Evolutionary conservation across 1,140 invertebrate genomes (phyloP).

Genomic region (Zaprionus davidi): DNA sequence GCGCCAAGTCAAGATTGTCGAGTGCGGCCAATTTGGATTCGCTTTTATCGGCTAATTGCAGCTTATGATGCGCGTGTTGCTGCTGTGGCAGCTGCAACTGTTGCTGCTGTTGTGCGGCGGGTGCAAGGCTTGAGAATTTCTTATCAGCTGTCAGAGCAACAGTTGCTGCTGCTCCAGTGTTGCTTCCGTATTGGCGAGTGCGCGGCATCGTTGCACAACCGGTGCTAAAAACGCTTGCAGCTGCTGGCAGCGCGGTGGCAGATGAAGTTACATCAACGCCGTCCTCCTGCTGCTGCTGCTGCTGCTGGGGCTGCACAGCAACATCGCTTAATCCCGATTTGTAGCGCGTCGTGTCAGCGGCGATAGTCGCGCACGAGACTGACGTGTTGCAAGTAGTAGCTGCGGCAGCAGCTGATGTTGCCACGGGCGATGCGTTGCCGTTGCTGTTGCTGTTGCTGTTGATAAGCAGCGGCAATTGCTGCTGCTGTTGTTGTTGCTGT

Average conservation of each 20-base stretch:
- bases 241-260: constrained; percentile 42
- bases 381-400: constrained; percentile 57
- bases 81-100: constrained; percentile 47
- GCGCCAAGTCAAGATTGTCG: constrained; percentile 77
- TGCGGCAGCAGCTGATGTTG: constrained; percentile 32
- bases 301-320: constrained; percentile 33
- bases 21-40: constrained; percentile 72
- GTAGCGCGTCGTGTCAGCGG: constrained; percentile 76
- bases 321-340: constrained; percentile 83
- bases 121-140: constrained; percentile 68
- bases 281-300: constrained; percentile 32
- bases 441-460: constrained; percentile 62
- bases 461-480: constrained; percentile 59
- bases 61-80: constrained; percentile 66
- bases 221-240: constrained; percentile 72
- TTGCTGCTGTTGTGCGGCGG: constrained; percentile 46
- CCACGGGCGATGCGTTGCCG: constrained; percentile 30
- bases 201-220: constrained; percentile 82
- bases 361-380: constrained; percentile 57
- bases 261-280: constrained; percentile 39
- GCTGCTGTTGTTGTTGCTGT: constrained; percentile 48
- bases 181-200: constrained; percentile 79
- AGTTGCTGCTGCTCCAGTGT: constrained; percentile 39
- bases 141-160: constrained; percentile 79
- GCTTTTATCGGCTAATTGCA: constrained; percentile 73